phyloP scores from a whole-genome alignment of 1,140 invertebrate species.

The Pseudachorutes palmiensis region DNA sequence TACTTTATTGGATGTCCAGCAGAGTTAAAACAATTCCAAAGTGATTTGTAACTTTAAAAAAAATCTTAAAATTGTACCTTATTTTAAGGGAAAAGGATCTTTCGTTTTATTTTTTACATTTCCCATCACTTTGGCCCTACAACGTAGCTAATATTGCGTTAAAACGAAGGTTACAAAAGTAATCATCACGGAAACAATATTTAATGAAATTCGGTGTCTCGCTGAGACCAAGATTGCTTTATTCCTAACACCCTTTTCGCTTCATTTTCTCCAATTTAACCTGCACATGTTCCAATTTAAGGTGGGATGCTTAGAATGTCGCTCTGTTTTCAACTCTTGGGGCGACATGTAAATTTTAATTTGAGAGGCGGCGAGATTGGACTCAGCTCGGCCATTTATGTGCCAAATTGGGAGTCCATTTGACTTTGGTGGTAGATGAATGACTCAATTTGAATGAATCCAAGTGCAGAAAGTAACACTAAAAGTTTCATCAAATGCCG shows the following conservation, averaged over 20 bases:
- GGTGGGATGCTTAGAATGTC: not conserved
- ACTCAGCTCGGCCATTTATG: too few species aligned
- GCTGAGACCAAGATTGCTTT: conserved; percentile 1
- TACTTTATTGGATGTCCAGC: not conserved
- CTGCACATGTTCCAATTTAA: not conserved
- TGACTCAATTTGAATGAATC: conserved; percentile 6
- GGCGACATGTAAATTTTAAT: not conserved
- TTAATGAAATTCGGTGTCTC: not conserved
- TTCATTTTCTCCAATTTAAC: conserved; percentile 9
- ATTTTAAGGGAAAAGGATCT: not conserved
- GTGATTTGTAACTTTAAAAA: too few species aligned
- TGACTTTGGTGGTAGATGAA: too few species aligned
- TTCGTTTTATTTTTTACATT: not conserved
- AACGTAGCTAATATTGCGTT: too few species aligned
- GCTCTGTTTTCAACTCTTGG: not conserved
- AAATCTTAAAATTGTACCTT: too few species aligned
- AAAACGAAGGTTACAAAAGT: not conserved
- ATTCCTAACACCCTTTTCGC: too few species aligned
- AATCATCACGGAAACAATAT: not conserved
- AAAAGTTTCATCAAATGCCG: not conserved
- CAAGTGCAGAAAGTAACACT: not conserved
- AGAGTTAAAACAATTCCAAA: not conserved
- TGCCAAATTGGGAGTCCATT: too few species aligned
- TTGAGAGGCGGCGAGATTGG: too few species aligned
- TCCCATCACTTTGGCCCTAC: too few species aligned